phyloP scores from a whole-genome alignment of 2,113 vertebrate species.

The Nicator chloris region DNA sequence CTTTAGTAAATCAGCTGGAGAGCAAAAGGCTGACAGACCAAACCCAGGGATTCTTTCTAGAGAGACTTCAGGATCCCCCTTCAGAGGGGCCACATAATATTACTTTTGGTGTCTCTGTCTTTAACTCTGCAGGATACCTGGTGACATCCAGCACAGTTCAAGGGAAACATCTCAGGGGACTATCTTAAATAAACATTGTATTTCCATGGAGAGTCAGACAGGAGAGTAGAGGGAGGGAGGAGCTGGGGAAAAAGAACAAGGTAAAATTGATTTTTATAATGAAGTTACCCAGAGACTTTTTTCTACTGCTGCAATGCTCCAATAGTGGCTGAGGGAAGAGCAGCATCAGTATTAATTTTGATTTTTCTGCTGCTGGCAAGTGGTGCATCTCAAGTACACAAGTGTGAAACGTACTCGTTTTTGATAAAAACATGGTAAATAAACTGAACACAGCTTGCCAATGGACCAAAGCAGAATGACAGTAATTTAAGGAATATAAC shows the following conservation, averaged over 20 bases:
- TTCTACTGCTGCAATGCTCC: not conserved
- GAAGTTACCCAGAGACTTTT: not conserved
- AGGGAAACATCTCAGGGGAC: not conserved
- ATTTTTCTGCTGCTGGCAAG: not conserved
- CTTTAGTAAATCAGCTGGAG: not conserved
- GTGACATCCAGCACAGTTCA: not conserved
- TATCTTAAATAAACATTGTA: not conserved
- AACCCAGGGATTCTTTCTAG: not conserved
- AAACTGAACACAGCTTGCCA: not conserved
- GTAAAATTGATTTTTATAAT: not conserved
- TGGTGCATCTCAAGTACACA: rapidly evolving
- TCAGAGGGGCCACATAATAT: not conserved
- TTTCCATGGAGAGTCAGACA: not conserved
- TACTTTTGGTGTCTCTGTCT: no score
- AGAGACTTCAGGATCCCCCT: not conserved
- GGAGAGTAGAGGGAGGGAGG: not conserved
- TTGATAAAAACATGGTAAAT: not conserved
- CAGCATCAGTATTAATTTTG: not conserved
- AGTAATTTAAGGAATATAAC: not conserved
- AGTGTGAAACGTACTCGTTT: not conserved
- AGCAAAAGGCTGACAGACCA: not conserved
- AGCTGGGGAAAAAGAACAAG: not conserved
- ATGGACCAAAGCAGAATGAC: not conserved
- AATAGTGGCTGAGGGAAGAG: not conserved
- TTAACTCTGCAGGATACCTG: not conserved